A percentile compares a stretch with the other conserved stretches of the same genome.
Conservation (phyloP, 2,888 invertebrate species). For the Lottia scabra region DNA sequence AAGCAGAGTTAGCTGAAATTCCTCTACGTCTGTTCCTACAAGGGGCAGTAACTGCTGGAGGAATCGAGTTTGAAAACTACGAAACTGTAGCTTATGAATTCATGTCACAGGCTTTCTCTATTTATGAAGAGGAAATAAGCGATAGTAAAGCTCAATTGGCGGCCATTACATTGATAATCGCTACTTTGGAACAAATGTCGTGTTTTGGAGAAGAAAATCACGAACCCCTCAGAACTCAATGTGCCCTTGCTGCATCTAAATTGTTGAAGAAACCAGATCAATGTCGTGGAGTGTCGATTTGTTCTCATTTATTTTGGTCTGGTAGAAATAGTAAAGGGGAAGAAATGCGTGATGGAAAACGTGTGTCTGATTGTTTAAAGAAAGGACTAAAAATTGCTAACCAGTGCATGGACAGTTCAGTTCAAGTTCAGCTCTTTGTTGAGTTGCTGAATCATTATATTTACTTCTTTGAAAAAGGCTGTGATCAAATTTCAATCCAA, state of each 20-base stretch:
- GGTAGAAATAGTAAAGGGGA: conserved; percentile 71
- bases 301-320: conserved; percentile 98
- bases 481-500: conserved; percentile 79
- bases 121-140: conserved; percentile 97
- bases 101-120: conserved; percentile 93
- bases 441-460: conserved; percentile 95
- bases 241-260: conserved; percentile 94
- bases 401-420: conserved; percentile 97
- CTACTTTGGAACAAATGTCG: conserved; percentile 93
- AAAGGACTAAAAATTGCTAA: conserved; percentile 94
- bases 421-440: conserved; percentile 95
- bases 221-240: conserved; percentile 94
- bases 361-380: conserved; percentile 94
- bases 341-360: conserved; percentile 85
- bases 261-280: conserved; percentile 98
- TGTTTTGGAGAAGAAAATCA: conserved; percentile 97
- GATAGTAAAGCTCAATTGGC: conserved; percentile 97
- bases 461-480: conserved; percentile 91
- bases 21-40: conserved; percentile 94
- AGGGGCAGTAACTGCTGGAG: conserved; percentile 92
- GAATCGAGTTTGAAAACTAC: conserved; percentile 91
- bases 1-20: conserved; percentile 93
- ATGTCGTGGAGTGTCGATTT: conserved; percentile 91
- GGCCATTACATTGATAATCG: conserved; percentile 94
- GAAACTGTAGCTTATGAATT: conserved; percentile 99